Percentiles rank a stretch among this genome's conserved stretches.
Conservation (phyloP, 2,888 invertebrate genomes). For the Scrobipalpa costella region DNA sequence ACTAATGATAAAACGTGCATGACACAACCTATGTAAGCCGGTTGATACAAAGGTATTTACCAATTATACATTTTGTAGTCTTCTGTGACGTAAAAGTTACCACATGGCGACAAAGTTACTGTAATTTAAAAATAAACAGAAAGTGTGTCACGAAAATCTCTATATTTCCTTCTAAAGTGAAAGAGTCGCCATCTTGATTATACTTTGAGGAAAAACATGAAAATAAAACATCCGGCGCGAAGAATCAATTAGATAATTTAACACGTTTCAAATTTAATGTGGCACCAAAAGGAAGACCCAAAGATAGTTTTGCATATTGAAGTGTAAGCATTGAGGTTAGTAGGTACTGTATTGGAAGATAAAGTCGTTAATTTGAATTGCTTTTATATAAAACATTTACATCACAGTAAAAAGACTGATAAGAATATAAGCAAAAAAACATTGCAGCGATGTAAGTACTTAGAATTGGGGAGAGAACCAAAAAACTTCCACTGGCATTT, state of each 20-base stretch:
- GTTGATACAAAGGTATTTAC: constrained; percentile 33
- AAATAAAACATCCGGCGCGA: not conserved
- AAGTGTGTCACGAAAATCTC: not conserved
- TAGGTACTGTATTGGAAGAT: not conserved
- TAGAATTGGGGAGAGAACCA: no score
- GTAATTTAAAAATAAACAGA: not conserved
- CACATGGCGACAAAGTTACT: not conserved
- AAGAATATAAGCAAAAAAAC: no score
- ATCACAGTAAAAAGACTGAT: no score
- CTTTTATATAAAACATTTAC: not conserved
- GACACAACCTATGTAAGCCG: constrained; percentile 53
- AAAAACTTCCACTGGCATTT: not conserved
- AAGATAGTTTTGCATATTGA: not conserved
- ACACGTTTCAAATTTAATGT: not conserved
- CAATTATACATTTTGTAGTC: constrained; percentile 20
- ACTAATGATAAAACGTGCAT: constrained; percentile 54
- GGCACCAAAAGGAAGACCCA: not conserved
- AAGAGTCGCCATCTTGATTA: not conserved
- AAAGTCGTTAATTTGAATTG: not conserved
- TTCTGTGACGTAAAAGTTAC: not conserved
- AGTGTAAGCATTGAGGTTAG: not conserved
- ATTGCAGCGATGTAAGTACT: no score
- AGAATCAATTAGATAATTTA: not conserved
- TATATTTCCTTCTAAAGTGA: no score
- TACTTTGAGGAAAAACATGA: not conserved